Percentiles rank a stretch among this genome's conserved stretches.
Evolutionary conservation across 2,797 vertebrate species (phyloP).

Genomic region (Caiman crocodilus): DNA sequence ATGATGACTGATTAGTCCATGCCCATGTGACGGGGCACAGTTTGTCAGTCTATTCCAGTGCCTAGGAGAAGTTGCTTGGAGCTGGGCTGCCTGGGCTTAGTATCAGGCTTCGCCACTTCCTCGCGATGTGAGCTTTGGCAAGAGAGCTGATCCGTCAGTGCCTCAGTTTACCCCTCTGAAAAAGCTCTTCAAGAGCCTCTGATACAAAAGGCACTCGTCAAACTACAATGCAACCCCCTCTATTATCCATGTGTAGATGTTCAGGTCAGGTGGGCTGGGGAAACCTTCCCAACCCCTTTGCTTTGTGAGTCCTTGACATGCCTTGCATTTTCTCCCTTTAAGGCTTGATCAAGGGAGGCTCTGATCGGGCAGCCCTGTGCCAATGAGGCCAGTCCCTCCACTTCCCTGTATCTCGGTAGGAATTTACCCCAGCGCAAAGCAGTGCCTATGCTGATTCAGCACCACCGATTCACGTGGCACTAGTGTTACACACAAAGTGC

Average conservation of each 20-base stretch:
- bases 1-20: neutral
- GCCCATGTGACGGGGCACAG: neutral
- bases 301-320: neutral
- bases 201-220: neutral
- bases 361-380: neutral
- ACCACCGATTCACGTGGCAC: neutral
- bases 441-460: neutral
- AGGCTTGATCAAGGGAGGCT: neutral
- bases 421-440: neutral
- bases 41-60: rapidly evolving
- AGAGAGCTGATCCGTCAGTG: neutral
- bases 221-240: neutral
- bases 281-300: neutral
- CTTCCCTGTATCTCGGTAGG: neutral
- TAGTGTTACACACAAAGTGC: neutral
- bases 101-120: too few species aligned
- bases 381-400: neutral
- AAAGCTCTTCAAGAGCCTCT: neutral
- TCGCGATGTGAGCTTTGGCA: neutral
- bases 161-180: neutral
- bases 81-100: too few species aligned
- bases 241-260: neutral
- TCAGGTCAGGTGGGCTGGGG: neutral
- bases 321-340: neutral
- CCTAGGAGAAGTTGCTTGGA: rapidly evolving